Evolutionary conservation across 2,113 vertebrate genomes (phyloP).

Genomic region (Lasiurus borealis): DNA sequence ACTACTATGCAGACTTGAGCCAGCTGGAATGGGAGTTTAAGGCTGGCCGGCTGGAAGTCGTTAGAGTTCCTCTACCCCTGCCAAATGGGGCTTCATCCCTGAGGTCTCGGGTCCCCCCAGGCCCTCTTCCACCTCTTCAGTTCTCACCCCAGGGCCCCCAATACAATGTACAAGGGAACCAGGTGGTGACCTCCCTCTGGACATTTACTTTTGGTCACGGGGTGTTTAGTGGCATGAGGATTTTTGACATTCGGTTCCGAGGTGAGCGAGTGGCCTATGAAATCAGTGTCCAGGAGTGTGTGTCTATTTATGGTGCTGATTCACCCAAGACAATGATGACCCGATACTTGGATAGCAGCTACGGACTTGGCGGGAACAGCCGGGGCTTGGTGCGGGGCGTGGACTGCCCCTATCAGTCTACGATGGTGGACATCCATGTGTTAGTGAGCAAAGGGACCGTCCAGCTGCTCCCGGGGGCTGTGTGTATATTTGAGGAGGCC

Average conservation of each 20-base stretch:
- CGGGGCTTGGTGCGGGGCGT: slow-evolving; percentile 91
- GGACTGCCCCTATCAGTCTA: slow-evolving; percentile 91
- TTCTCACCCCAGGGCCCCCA: slow-evolving; percentile 88
- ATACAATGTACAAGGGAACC: slow-evolving; percentile 88
- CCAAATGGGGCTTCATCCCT: slow-evolving; percentile 87
- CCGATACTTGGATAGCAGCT: slow-evolving; percentile 92
- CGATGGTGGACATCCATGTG: slow-evolving; percentile 87
- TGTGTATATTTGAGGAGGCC: slow-evolving; percentile 95
- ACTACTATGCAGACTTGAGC: slow-evolving; percentile 85
- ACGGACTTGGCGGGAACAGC: slow-evolving; percentile 90
- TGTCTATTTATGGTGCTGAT: slow-evolving; percentile 91
- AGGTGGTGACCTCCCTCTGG: slow-evolving; percentile 90
- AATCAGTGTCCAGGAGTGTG: slow-evolving; percentile 93
- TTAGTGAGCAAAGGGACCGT: slow-evolving; percentile 84
- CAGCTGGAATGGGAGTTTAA: slow-evolving; percentile 86
- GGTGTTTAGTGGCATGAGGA: slow-evolving; percentile 89
- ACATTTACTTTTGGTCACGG: slow-evolving; percentile 93
- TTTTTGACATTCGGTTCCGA: slow-evolving; percentile 90
- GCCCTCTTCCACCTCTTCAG: slow-evolving; percentile 85
- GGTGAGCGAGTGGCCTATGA: slow-evolving; percentile 91
- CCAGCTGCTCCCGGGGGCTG: slow-evolving; percentile 85
- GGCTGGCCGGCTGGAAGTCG: slow-evolving; percentile 73
- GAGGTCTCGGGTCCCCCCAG: slow-evolving; percentile 81
- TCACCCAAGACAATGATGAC: slow-evolving; percentile 90
- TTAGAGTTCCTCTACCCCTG: slow-evolving; percentile 59